Base-by-base conservation (phyloP, 2,888 invertebrate genomes). In the Chorisops tibialis region DNA sequence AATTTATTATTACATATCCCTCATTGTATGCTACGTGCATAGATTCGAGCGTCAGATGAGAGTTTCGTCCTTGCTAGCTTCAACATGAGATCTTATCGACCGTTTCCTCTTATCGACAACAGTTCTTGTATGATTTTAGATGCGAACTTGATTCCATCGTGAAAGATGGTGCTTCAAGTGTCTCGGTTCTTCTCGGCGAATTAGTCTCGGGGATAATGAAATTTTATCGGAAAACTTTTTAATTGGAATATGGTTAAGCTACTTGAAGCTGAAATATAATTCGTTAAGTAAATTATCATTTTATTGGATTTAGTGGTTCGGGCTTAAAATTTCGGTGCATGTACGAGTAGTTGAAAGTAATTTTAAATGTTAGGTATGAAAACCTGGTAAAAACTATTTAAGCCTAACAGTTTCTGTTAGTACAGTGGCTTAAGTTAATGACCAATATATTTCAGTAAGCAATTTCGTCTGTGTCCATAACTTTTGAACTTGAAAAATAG, bases 161-260 rank as follows among this genome's bases (percentile, higher is more conserved):
- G 43, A 18, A 43, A 18, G 18, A 30, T 35, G n/a, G 56, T 43
- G 30, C 5, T 16, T 2, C 56, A 56, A 56, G 56, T 45, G 41
- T 47, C 38, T 35, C 2, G 14, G 14, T 41, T 43, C 56, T 24
- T 16, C 30, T 45, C 35, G 22, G 30, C 3, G 39, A 39, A 22
- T 19, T 41, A 41, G 11, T 54, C 22, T 39, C 12, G 16, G 14
- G 43, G 45, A 16, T 56, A 56, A 56, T 56, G 65, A 59, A 65
- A 63, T 63, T 65, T 68, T 56, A 63, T 63, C 60, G 65, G 18
- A 50, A 65, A 68, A 68, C 67, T 68, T 68, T 67, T 66, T 68
- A 68, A 68, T 68, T 66, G 67, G 62, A 59, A 65, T 67, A 62
- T 64, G 65, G 63, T 16, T 49, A 63, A 63, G 63, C 65, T 7